These are phyloP conservation scores for Erynnis tages DNA, from an alignment of 2,888 invertebrate species.

Conservation along the genomic window DNA sequence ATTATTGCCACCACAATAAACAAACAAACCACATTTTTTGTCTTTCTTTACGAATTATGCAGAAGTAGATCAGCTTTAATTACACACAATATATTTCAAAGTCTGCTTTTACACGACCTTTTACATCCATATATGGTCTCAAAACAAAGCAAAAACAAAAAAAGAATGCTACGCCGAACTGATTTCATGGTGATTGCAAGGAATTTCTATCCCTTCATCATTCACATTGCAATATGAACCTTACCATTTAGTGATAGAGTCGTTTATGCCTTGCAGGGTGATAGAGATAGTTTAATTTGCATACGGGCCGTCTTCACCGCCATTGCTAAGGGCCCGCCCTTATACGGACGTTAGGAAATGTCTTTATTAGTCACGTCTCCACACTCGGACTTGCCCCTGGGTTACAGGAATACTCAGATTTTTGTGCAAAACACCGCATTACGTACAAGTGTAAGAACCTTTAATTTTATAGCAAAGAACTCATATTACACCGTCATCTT, in stretches of 20 bases:
- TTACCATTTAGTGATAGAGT: background rate
- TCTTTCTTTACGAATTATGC: too few species aligned
- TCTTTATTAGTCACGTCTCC: slow-evolving; percentile 32
- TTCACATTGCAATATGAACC: background rate
- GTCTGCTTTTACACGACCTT: slow-evolving; percentile 7
- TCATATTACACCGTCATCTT: too few species aligned
- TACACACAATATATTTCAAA: background rate
- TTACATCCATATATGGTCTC: background rate
- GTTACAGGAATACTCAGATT: background rate
- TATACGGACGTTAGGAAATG: slow-evolving; percentile 26
- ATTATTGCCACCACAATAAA: too few species aligned
- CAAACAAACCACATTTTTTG: too few species aligned
- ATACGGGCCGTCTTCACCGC: slow-evolving; percentile 24
- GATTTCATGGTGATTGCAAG: slow-evolving; percentile 24
- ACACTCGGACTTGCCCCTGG: slow-evolving; percentile 3
- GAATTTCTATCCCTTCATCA: slow-evolving; percentile 15
- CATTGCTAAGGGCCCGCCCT: slow-evolving; percentile 21
- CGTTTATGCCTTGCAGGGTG: background rate
- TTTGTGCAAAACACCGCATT: background rate
- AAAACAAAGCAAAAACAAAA: background rate
- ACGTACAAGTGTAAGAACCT: too few species aligned
- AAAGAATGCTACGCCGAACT: slow-evolving; percentile 9
- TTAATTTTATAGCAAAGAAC: too few species aligned
- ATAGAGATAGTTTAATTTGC: slow-evolving; percentile 24
- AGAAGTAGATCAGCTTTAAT: too few species aligned